Evolutionary conservation across 2,888 invertebrate genomes (phyloP).

Genomic region (Ethmia dodecea): DNA sequence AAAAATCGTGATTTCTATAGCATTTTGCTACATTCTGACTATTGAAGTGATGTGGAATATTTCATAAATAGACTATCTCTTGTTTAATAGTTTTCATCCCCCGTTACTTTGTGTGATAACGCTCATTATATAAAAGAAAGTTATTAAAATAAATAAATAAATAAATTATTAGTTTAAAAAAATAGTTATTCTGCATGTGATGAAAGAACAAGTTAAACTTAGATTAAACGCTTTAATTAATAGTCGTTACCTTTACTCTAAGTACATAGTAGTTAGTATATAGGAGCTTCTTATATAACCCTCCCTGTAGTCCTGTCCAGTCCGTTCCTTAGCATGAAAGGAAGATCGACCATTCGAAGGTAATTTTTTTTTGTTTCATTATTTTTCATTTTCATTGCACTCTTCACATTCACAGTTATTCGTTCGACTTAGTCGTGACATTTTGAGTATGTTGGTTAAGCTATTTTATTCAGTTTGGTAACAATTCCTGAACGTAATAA

Average conservation of each 20-base stretch:
- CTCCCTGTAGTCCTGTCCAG: constrained; percentile 39
- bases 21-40: too few species aligned
- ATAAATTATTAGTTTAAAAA: too few species aligned
- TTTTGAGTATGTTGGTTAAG: background rate
- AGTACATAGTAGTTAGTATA: constrained; percentile 24
- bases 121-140: too few species aligned
- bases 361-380: constrained; percentile 54
- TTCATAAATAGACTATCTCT: too few species aligned
- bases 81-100: too few species aligned
- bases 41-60: too few species aligned
- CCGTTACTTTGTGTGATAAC: too few species aligned
- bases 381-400: constrained; percentile 18
- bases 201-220: constrained; percentile 11
- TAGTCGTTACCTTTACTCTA: constrained; percentile 35
- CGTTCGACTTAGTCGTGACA: background rate
- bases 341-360: constrained; percentile 60
- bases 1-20: too few species aligned
- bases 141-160: too few species aligned
- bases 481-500: too few species aligned
- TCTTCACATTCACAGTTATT: background rate
- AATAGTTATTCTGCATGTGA: constrained; percentile 1
- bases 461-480: constrained; percentile 64
- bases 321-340: constrained; percentile 63
- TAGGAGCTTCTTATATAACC: constrained; percentile 27
- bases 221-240: constrained; percentile 49